A percentile compares a stretch with the other conserved stretches of the same genome.
These are phyloP conservation scores for Phymatocera aterrima DNA, from an alignment of 2,888 invertebrate genomes.

Conservation along the genomic window DNA sequence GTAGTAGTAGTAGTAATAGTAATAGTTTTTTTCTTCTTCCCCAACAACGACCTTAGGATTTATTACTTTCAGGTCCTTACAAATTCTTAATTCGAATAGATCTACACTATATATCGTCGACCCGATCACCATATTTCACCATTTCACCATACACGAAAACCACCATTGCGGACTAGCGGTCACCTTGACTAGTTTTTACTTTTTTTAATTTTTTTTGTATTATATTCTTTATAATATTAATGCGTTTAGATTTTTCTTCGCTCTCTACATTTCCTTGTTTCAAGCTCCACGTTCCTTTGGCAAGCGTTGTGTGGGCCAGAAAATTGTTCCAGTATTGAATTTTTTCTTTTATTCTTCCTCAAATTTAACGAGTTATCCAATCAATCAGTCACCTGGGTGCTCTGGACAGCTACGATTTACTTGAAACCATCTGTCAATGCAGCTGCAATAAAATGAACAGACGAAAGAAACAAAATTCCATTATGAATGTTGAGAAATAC, in stretches of 20 bases:
- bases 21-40: constrained; percentile 28
- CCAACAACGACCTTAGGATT: constrained; percentile 57
- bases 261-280: constrained; percentile 49
- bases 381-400: constrained; percentile 95
- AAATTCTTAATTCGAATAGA: constrained; percentile 57
- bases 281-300: constrained; percentile 56
- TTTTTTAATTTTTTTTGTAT: constrained; percentile 57
- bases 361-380: constrained; percentile 59
- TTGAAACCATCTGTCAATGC: constrained; percentile 99
- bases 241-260: constrained; percentile 27
- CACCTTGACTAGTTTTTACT: constrained; percentile 73
- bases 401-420: constrained; percentile 99
- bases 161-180: constrained; percentile 72
- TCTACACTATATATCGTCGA: constrained; percentile 51
- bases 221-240: no score
- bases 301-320: constrained; percentile 61
- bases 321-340: constrained; percentile 64
- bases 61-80: constrained; percentile 62
- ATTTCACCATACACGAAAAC: constrained; percentile 54
- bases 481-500: neutral
- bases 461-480: neutral
- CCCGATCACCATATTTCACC: constrained; percentile 63
- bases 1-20: constrained; percentile 50
- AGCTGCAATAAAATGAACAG: constrained; percentile 83
- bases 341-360: constrained; percentile 41